These are phyloP conservation scores for Heteropelma amictum DNA, from an alignment of 2,888 invertebrate species.

Conservation along the genomic window DNA sequence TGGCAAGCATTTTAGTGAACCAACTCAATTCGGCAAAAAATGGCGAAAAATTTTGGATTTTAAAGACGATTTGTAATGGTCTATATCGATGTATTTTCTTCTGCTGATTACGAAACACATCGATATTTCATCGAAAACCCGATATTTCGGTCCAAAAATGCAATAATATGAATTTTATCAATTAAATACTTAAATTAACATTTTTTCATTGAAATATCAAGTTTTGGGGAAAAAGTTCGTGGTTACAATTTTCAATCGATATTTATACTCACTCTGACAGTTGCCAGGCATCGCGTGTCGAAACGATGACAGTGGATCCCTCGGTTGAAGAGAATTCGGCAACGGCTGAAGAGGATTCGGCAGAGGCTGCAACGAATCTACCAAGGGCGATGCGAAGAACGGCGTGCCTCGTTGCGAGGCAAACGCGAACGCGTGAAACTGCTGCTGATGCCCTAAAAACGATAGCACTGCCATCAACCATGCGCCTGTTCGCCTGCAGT, in stretches of 20 bases:
- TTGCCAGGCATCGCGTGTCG: conserved; percentile 94
- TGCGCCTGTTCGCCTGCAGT: conserved; percentile 79
- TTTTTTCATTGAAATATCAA: no score
- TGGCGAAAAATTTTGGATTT: no score
- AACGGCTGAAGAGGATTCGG: conserved; percentile 75
- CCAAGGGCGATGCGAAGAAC: conserved; percentile 75
- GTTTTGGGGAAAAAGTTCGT: no score
- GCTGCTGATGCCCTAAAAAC: conserved; percentile 97
- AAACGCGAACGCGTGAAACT: conserved; percentile 90
- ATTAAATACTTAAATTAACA: no score
- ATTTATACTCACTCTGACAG: conserved; percentile 91
- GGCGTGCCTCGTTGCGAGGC: conserved; percentile 81
- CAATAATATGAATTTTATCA: no score
- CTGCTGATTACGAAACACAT: no score
- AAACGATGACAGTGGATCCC: conserved; percentile 91
- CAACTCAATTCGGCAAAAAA: no score
- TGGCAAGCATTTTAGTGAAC: no score
- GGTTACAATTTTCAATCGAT: not conserved
- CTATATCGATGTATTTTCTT: no score
- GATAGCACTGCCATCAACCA: conserved; percentile 86
- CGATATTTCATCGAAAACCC: no score
- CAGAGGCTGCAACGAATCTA: conserved; percentile 75
- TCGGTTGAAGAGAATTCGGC: conserved; percentile 83
- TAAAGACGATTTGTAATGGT: no score
- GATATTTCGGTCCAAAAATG: no score